These are phyloP conservation scores for Acromyrmex echinatior DNA, from an alignment of 1,140 invertebrate genomes.

Conservation along the genomic window DNA sequence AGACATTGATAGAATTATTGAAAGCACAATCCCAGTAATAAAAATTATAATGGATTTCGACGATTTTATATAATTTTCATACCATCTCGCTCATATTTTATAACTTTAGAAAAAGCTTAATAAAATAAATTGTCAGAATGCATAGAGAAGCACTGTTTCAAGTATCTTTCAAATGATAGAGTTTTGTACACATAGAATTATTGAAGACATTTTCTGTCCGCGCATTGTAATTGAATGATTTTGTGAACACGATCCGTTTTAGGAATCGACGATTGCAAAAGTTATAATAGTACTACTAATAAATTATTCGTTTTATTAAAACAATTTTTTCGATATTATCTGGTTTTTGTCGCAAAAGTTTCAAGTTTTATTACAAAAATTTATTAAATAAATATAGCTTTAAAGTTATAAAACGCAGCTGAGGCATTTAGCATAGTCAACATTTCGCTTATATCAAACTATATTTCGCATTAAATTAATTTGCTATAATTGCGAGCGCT, in stretches of 20 bases:
- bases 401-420: background rate
- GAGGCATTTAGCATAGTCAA: constrained; percentile 13
- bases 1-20: constrained; percentile 1
- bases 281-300: background rate
- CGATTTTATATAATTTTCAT: constrained; percentile 49
- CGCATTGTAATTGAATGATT: background rate
- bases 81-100: constrained; percentile 51
- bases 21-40: background rate
- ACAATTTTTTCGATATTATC: background rate
- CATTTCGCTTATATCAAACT: constrained; percentile 14
- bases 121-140: background rate
- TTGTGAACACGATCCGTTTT: background rate
- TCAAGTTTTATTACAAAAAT: background rate
- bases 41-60: constrained; percentile 45
- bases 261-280: background rate
- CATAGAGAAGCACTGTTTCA: background rate
- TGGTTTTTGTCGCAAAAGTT: background rate
- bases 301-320: background rate
- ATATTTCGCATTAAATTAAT: constrained; percentile 22
- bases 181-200: background rate
- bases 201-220: background rate
- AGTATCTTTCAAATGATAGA: background rate
- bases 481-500: constrained; percentile 34
- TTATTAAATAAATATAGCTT: constrained; percentile 25
- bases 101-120: constrained; percentile 24